phyloP scores from a whole-genome alignment of 2,888 invertebrate genomes.

The Dynastes hyllus region DNA sequence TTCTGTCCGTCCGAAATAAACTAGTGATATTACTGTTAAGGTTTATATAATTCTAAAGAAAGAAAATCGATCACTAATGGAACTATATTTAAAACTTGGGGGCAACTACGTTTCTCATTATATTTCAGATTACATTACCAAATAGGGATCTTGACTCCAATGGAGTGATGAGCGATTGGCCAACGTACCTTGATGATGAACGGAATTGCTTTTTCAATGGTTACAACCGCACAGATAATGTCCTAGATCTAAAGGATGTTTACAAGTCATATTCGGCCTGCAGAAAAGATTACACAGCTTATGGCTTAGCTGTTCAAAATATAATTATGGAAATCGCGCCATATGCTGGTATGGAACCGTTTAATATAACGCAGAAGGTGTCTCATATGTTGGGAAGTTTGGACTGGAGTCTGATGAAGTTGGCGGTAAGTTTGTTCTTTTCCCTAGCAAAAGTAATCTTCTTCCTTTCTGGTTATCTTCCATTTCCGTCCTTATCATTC shows the following conservation, averaged over 20 bases:
- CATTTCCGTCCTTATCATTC: not conserved
- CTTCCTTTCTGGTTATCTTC: not conserved
- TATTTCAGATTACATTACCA: constrained; percentile 58
- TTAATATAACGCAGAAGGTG: not conserved
- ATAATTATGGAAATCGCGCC: not conserved
- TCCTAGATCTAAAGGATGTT: not conserved
- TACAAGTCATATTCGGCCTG: not conserved
- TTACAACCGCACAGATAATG: not conserved
- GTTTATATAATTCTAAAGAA: no score
- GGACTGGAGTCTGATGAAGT: not conserved
- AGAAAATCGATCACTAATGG: not conserved
- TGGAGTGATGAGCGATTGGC: constrained; percentile 33
- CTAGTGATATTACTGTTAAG: no score
- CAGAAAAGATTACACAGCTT: not conserved
- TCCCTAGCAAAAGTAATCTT: no score
- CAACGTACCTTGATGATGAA: constrained; percentile 26
- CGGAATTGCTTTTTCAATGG: not conserved
- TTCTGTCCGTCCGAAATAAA: no score
- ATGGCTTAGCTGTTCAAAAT: not conserved
- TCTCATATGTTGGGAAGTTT: not conserved
- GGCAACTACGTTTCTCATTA: constrained; percentile 41
- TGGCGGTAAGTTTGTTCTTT: not conserved
- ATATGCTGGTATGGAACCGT: not conserved
- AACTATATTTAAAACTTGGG: not conserved
- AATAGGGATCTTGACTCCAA: constrained; percentile 53